These are phyloP conservation scores for Clamator glandarius DNA, from an alignment of 2,797 vertebrate species.

Conservation along the genomic window DNA sequence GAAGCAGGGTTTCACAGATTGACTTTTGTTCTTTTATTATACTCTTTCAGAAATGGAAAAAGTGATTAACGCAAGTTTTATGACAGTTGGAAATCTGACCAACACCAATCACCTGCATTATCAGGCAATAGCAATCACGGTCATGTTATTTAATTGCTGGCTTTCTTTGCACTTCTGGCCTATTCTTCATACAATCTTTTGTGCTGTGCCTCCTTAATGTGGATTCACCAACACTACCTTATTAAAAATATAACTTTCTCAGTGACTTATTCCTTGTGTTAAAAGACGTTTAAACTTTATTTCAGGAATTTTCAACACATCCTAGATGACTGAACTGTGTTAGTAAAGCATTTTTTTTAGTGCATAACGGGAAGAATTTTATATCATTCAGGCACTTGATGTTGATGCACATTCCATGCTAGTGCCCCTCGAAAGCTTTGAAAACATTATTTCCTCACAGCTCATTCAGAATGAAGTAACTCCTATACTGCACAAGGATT, in stretches of 20 bases:
- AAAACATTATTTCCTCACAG: not conserved
- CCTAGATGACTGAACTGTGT: not conserved
- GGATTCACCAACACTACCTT: not conserved
- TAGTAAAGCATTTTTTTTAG: not conserved
- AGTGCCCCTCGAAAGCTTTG: conserved; percentile 34
- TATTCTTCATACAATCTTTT: not conserved
- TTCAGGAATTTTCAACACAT: not conserved
- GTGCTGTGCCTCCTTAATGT: not conserved
- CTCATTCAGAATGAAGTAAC: not conserved
- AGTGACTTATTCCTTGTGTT: not conserved
- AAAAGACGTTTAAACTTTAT: not conserved
- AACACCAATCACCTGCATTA: not conserved
- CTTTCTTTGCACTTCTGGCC: not conserved
- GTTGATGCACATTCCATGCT: conserved; percentile 53
- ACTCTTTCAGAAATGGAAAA: conserved; percentile 8
- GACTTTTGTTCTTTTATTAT: conserved; percentile 1
- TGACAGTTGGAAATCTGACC: not conserved
- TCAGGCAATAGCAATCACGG: not conserved
- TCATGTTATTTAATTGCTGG: not conserved
- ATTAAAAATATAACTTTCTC: not conserved
- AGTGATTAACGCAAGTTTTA: not conserved
- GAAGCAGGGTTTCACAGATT: not conserved
- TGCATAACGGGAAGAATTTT: conserved; percentile 11
- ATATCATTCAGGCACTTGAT: conserved; percentile 59
- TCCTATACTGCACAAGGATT: conserved; percentile 29